Base-by-base conservation (phyloP, 37 sponge, comb jelly and placozoan species). In the Amphimedon queenslandica region DNA sequence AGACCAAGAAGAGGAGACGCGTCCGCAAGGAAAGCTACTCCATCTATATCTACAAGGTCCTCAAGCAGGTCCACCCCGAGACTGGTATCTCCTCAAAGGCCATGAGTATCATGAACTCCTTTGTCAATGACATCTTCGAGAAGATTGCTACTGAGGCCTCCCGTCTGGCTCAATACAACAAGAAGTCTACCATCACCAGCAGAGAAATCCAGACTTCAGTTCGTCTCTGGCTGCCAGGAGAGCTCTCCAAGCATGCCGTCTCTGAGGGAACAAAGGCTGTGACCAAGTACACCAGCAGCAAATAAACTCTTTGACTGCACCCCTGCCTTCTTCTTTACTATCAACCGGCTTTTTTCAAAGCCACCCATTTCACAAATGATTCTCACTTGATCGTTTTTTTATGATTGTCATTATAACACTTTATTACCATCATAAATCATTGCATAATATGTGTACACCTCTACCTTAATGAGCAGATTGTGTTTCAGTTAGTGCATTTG, bases 71-170 rank as follows among this genome's bases (percentile, higher is more conserved):
- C 5, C 96, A 95, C 84, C 96, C 92, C 40, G 96, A 95, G 76
- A 95, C 96, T 71, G 92, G 92, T 41, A 92, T 95, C 84, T 88
- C 89, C 89, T 65, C 70, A 67, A 95, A 92, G 74, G 96, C 91
- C 72, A 95, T 95, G 96, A 84, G 86, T 81, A 95, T 95, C 96
- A 95, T 95, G 96, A 95, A 95, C 87, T 92, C 93, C 31, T 95
- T 95, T 79, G n/a, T n/a, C n/a, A n/a, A n/a, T n/a, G n/a, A n/a
- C n/a, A n/a, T n/a, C n/a, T n/a, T n/a, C n/a, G n/a, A n/a, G n/a
- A n/a, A n/a, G n/a, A n/a, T n/a, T n/a, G n/a, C n/a, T n/a, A n/a
- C n/a, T n/a, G n/a, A n/a, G 79, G 88, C 96, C 8, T 90, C 91
- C 57, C 88, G 92, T 24, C 89, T 95, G 72, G 96, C 92, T 58